phyloP scores from a whole-genome alignment of 2,888 invertebrate species.

The Lingula anatina region DNA sequence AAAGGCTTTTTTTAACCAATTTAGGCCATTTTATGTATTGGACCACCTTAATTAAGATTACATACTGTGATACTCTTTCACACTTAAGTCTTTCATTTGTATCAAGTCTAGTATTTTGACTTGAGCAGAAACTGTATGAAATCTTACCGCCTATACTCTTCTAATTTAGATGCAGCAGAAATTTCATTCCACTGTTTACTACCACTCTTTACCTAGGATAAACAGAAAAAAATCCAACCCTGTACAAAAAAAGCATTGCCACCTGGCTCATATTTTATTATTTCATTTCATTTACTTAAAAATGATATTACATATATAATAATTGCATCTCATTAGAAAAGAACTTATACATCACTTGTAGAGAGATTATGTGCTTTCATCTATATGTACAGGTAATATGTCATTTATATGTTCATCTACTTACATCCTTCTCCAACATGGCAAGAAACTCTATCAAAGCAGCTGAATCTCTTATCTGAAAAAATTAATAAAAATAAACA shows the following conservation, averaged over 20 bases:
- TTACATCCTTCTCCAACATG: constrained; percentile 64
- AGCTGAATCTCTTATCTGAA: constrained; percentile 57
- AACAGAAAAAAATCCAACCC: constrained; percentile 13
- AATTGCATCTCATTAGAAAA: too few relatives aligned
- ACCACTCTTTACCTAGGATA: constrained; percentile 10
- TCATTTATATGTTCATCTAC: constrained; percentile 2
- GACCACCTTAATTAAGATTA: too few relatives aligned
- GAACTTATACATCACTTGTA: too few relatives aligned
- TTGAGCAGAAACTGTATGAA: constrained; percentile 40
- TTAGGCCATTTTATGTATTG: too few relatives aligned
- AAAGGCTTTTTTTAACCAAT: too few relatives aligned
- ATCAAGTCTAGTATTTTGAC: constrained; percentile 44
- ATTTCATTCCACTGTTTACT: constrained; percentile 30
- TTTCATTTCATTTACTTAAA: too few relatives aligned
- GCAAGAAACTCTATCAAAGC: constrained; percentile 64
- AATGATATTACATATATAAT: too few relatives aligned
- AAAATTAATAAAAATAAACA: constrained; percentile 1
- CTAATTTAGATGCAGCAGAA: constrained; percentile 18
- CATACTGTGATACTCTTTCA: too few relatives aligned
- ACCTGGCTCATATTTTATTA: too few relatives aligned
- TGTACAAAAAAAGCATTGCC: not conserved
- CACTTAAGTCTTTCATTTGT: too few relatives aligned
- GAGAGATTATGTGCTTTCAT: too few relatives aligned
- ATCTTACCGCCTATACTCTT: constrained; percentile 20
- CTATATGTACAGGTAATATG: too few relatives aligned